These are phyloP conservation scores for Acinonyx jubatus DNA, from an alignment of 2,113 vertebrate species.

Conservation along the genomic window DNA sequence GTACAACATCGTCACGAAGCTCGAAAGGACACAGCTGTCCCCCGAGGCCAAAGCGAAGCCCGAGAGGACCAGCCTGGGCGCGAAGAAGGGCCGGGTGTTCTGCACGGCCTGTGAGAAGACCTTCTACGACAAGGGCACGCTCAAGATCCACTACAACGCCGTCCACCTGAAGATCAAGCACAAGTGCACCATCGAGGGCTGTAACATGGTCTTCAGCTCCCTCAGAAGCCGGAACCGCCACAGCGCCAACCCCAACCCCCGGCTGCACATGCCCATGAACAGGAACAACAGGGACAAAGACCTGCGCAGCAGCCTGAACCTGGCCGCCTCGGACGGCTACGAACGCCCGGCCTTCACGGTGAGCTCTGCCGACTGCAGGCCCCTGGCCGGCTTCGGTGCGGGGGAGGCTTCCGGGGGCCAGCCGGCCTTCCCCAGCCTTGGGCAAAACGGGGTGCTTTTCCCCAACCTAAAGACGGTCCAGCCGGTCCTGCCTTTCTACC, in stretches of 20 bases:
- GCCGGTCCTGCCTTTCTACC: slow-evolving; percentile 97
- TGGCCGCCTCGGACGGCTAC: slow-evolving; percentile 85
- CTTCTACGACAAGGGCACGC: slow-evolving; percentile 98
- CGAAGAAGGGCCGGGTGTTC: slow-evolving; percentile 96
- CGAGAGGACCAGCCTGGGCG: slow-evolving; percentile 86
- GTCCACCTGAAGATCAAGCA: slow-evolving; percentile 99
- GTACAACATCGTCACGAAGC: slow-evolving; percentile 88
- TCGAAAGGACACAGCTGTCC: slow-evolving; percentile 90
- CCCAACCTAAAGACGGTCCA: slow-evolving; percentile 97
- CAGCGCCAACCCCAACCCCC: slow-evolving; percentile 97
- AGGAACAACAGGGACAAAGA: slow-evolving; percentile 97
- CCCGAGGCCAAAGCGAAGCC: slow-evolving; percentile 89
- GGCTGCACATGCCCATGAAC: slow-evolving; percentile 99
- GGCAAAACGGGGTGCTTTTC: slow-evolving; percentile 94
- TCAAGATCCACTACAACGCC: slow-evolving; percentile 99
- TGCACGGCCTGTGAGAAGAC: slow-evolving; percentile 98
- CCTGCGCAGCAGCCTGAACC: slow-evolving; percentile 86
- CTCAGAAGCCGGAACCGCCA: slow-evolving; percentile 97
- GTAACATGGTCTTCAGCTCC: slow-evolving; percentile 99
- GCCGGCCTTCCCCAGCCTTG: slow-evolving; percentile 84
- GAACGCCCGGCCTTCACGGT: slow-evolving; percentile 86
- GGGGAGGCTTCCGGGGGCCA: slow-evolving; percentile 90
- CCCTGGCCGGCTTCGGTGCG: slow-evolving; percentile 87
- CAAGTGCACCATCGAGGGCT: slow-evolving; percentile 97
- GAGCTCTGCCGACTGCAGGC: slow-evolving; percentile 85